Base-by-base conservation (phyloP, 2,797 vertebrate genomes). In the Gorsachius magnificus region DNA sequence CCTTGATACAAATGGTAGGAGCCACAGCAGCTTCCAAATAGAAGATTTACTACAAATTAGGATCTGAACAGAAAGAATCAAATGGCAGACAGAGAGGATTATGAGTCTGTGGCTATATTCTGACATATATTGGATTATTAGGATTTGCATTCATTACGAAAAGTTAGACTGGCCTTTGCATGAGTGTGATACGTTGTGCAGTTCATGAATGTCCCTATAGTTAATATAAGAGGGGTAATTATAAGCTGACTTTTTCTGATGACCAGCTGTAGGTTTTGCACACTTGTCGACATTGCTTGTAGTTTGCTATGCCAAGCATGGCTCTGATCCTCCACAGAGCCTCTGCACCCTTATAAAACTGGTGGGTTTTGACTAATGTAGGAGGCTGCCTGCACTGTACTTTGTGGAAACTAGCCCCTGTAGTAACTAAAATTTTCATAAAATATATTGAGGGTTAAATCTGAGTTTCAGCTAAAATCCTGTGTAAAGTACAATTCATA, bases 121-220 rank as follows among this genome's bases (percentile, higher is more conserved):
- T 88, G 83, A 90, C 79, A 83, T 50, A 58, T 45, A 95, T 63
- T 91, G 70, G 76, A 90, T 93, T 95, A 92, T 60, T 45, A 51
- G 82, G 84, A 87, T 96, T 94, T 96, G 76, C 89, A 92, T 89
- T 83, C 72, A 78, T 92, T 81, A 95, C n/a, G 38, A 38, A 31
- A 86, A 65, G 54, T 66, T 50, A 83, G 60, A 46, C 51, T 66
- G 45, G 61, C 65, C 58, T 71, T 95, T 85, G 43, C 46, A 45
- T 6, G 35, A 46, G 53, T 3, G 13, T 38, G 65, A 57, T 28
- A 11, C 3, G 22, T n/a, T 83, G 29, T 61, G 57, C 57, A 87
- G 75, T 6, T 38, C 29, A 36, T 31, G 3, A 50, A 38, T 43
- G 33, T 70, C 35, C 35, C 41, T 48, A 2, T 0, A 65, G 82